These are phyloP conservation scores for Sander vitreus DNA, from an alignment of 2,113 vertebrate genomes.

Conservation along the genomic window DNA sequence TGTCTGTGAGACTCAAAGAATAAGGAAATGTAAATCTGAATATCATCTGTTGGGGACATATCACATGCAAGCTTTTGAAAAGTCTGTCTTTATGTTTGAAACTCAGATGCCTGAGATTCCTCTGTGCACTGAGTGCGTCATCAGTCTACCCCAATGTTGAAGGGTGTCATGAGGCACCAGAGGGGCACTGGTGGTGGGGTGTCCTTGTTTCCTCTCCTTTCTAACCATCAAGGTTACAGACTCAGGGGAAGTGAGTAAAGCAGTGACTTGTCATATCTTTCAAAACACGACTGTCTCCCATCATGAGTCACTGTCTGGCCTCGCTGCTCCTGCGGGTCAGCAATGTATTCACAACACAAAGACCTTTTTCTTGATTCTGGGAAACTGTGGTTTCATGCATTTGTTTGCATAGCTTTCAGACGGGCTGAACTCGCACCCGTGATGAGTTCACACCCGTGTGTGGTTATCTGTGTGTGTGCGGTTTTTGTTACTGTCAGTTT, in stretches of 20 bases:
- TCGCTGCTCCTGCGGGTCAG: conserved; percentile 18
- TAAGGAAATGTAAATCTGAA: conserved; percentile 23
- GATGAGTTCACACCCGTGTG: conserved; percentile 67
- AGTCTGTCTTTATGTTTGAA: conserved; percentile 39
- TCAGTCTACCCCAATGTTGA: conserved; percentile 51
- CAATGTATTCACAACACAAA: not conserved
- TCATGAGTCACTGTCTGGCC: conserved; percentile 75
- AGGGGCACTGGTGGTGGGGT: conserved; percentile 22
- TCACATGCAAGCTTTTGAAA: not conserved
- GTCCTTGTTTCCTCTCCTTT: conserved; percentile 32
- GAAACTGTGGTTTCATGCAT: conserved; percentile 61
- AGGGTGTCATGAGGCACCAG: conserved; percentile 62
- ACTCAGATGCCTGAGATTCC: conserved; percentile 72
- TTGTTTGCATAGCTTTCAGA: conserved; percentile 73
- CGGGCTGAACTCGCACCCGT: conserved; percentile 43
- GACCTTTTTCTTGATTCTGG: conserved; percentile 47
- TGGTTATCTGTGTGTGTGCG: conserved; percentile 22
- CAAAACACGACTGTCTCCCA: conserved; percentile 33
- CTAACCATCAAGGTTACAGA: conserved; percentile 39
- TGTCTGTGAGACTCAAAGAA: conserved; percentile 20
- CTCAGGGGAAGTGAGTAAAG: conserved; percentile 44
- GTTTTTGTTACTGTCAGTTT: conserved; percentile 26
- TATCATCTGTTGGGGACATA: not conserved
- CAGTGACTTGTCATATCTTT: conserved; percentile 43
- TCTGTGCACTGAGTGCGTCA: conserved; percentile 62